phyloP scores from a whole-genome alignment of 2,888 invertebrate species.

The Megaustenia siamemsis region DNA sequence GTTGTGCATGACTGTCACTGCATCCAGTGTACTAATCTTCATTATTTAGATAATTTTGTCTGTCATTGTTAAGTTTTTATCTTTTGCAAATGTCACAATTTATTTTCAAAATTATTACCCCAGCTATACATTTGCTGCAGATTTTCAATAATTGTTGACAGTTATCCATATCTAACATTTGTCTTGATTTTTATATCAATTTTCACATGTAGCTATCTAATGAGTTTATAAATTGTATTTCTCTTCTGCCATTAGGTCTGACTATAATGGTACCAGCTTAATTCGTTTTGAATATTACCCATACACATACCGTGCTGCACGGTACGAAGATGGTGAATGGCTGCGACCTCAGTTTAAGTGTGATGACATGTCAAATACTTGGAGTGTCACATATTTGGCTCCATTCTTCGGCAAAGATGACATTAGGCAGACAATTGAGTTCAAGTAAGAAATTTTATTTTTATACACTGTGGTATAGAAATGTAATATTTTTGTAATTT shows the following conservation, averaged over 20 bases:
- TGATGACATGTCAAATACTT: slow-evolving; percentile 87
- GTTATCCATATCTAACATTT: too few relatives aligned
- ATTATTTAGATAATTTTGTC: too few relatives aligned
- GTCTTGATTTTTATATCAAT: background rate
- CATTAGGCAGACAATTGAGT: slow-evolving; percentile 76
- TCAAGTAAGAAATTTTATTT: slow-evolving; percentile 66
- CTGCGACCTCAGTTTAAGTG: slow-evolving; percentile 95
- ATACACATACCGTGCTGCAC: slow-evolving; percentile 82
- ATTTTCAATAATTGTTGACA: too few relatives aligned
- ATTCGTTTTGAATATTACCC: slow-evolving; percentile 77
- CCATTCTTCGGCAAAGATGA: slow-evolving; percentile 91
- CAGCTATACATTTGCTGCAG: too few relatives aligned
- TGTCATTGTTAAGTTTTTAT: too few relatives aligned
- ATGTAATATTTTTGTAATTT: too few relatives aligned
- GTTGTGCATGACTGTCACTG: too few relatives aligned
- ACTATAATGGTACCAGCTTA: slow-evolving; percentile 71
- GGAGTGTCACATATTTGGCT: slow-evolving; percentile 96
- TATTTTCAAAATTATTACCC: too few relatives aligned
- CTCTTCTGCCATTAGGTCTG: slow-evolving; percentile 43
- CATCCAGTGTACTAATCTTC: too few relatives aligned
- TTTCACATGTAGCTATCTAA: too few relatives aligned
- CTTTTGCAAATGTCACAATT: too few relatives aligned
- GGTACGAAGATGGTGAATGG: slow-evolving; percentile 84
- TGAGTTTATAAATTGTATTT: background rate
- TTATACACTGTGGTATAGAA: slow-evolving; percentile 90